Evolutionary conservation across 35 echinoderm and acorn worm species (phyloP), one percentile per base, ranked within the genome.

Genomic region (Ophiothrix spiculata): DNA sequence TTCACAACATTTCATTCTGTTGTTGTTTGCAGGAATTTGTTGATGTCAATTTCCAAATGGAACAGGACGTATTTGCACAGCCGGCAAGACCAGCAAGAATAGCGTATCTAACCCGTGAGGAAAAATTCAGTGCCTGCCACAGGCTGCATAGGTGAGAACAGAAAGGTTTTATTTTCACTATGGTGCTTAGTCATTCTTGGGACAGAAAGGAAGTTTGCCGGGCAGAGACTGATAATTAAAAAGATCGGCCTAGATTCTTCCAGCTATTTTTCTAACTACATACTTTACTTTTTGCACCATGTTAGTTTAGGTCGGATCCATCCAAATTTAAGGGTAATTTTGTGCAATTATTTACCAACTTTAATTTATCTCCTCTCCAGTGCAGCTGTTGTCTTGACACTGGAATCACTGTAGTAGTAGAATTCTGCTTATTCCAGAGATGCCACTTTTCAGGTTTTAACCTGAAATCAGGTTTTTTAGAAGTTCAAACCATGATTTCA

Each of bases 71-170:
- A n/a, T n/a, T n/a, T n/a, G n/a, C n/a, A n/a, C n/a, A n/a, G n/a
- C n/a, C n/a, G n/a, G n/a, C n/a, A n/a, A n/a, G n/a, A n/a, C 42
- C 6, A 49, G 42, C 28, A 35, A 33, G 76, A 41, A 45, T 49
- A 33, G 80, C 54, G 17, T 82, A 82, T 82, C 39, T 82, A 32
- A 82, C 39, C 33, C 23, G 40, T 31, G 40, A 32, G 25, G 80
- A 82, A 33, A 46, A 39, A 33, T 45, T 82, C 80, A 82, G 80
- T 45, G 80, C 80, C 25, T 82, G 80, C 33, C 80, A 82, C 15
- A 21, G 80, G 31, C 49, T 82, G 80, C 80, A 82, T 41, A 32
- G 80, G 80, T 82, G 31, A 60, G 80, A 17, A 60, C 6, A 46
- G 0, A 31, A 32, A 11, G 25, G 1, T 38, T 0, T 4, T 80